A percentile compares a stretch with the other conserved stretches of the same genome.
Conservation (phyloP, 2,888 invertebrate species). For the Subacronicta megacephala region DNA sequence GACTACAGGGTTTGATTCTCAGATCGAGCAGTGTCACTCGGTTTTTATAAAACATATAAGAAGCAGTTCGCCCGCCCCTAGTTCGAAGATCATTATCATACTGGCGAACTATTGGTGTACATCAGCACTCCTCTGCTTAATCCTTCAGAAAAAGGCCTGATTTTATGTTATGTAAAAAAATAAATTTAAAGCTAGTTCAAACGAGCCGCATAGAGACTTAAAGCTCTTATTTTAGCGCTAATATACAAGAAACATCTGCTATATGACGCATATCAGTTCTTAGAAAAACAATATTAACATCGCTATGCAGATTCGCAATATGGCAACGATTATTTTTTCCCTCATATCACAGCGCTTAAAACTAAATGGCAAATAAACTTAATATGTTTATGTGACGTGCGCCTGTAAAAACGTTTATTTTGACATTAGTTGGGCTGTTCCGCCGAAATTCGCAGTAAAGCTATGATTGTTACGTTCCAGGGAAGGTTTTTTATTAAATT, state of each 20-base stretch:
- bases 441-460: slow-evolving; percentile 67
- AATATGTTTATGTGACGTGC: slow-evolving; percentile 80
- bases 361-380: slow-evolving; percentile 80
- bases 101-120: too few species aligned
- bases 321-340: slow-evolving; percentile 63
- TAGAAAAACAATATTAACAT: slow-evolving; percentile 57
- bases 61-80: too few species aligned
- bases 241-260: slow-evolving; percentile 23
- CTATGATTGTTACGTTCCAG: slow-evolving; percentile 66
- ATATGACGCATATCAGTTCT: slow-evolving; percentile 58
- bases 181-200: too few species aligned
- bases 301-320: slow-evolving; percentile 54
- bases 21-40: too few species aligned
- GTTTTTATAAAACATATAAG: too few species aligned
- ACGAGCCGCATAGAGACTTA: slow-evolving; percentile 2
- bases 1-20: too few species aligned
- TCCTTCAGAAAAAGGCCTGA: too few species aligned
- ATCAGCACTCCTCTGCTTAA: too few species aligned
- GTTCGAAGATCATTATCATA: too few species aligned
- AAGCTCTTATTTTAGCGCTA: slow-evolving; percentile 17
- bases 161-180: too few species aligned
- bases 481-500: slow-evolving; percentile 58
- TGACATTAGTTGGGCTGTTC: slow-evolving; percentile 73
- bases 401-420: slow-evolving; percentile 71
- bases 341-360: slow-evolving; percentile 61